Evolutionary conservation across 30 jellyfish, hydroid and myxozoan genomes (phyloP), one percentile per base, ranked within the genome.

Genomic region (Aurelia sp.): DNA sequence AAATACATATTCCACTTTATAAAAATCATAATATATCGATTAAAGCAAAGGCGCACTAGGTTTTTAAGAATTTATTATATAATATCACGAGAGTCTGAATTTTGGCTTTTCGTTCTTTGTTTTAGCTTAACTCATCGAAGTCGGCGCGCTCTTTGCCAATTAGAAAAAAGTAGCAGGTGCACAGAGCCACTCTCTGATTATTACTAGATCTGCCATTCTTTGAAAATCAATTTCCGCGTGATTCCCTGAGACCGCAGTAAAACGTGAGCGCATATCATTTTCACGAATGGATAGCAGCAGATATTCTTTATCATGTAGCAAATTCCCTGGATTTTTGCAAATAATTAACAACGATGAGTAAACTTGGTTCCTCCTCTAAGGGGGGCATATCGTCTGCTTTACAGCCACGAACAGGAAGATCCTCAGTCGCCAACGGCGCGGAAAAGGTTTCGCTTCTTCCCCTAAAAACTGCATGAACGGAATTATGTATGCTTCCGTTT

Each of bases 141-240:
- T 73, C 89, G 89, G 89, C 55, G 40, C 63, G 80, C 89, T 78
- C 79, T 78, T 27, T 74, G 65, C 48, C 89, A 78, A 78, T 78
- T 78, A 78, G 89, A 78, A 7, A 55, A 12, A 61, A 40, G 71
- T 19, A 30, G 79, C 89, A 78, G 89, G 79, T 78, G 89, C 89
- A 78, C 47, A 31, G 18, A 13, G 89, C 48, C 55, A 35, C 64
- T 40, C 62, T 44, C 71, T 74, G 89, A 78, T 78, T 78, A 62
- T 31, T 62, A 44, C 65, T 63, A 61, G 89, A 78, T 78, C 79
- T 78, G 48, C 65, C 50, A 78, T 78, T 78, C 89, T 62, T 78
- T 63, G 89, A 78, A 78, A 62, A 78, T 11, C 8, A 18, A 64
- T 62, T 62, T 41, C 79, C 89, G 79, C 79, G 71, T 53, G 65